Conservation (phyloP, 1,140 invertebrate genomes). For the Drosophila sucinea region DNA sequence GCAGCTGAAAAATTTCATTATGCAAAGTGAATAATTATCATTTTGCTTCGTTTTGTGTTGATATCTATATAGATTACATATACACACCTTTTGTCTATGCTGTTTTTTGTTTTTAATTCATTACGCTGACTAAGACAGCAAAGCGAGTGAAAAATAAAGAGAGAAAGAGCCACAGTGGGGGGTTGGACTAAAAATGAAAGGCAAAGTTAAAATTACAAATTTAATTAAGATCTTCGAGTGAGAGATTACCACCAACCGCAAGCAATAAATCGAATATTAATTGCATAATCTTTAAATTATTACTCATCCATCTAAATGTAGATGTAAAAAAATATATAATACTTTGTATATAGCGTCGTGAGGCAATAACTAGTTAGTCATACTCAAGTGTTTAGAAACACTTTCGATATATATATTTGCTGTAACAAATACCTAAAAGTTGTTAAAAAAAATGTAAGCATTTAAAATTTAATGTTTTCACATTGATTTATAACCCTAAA, state of each 20-base stretch:
- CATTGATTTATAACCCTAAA: no score
- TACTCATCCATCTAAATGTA: no score
- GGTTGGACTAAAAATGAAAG: background rate
- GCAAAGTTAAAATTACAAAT: background rate
- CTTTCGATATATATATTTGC: no score
- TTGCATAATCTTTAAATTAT: background rate
- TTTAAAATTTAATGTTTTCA: no score
- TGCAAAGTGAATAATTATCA: conserved; percentile 58
- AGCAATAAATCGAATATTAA: background rate
- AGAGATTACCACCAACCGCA: background rate
- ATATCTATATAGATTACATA: conserved; percentile 60
- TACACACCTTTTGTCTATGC: conserved; percentile 13
- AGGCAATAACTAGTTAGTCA: no score
- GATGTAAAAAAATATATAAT: no score
- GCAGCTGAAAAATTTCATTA: conserved; percentile 57
- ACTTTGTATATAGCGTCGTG: no score
- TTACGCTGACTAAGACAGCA: conserved; percentile 17
- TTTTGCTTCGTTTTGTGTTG: conserved; percentile 20
- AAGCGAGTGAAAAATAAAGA: background rate
- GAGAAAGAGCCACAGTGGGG: background rate
- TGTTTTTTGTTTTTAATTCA: conserved; percentile 16
- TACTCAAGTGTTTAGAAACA: no score
- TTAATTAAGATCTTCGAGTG: background rate
- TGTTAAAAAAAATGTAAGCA: no score
- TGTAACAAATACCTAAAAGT: no score